Percentiles rank a stretch among this genome's conserved stretches.
These are phyloP conservation scores for Pocillopora verrucosa DNA, from an alignment of 64 coral and sea anemone species.

Conservation along the genomic window DNA sequence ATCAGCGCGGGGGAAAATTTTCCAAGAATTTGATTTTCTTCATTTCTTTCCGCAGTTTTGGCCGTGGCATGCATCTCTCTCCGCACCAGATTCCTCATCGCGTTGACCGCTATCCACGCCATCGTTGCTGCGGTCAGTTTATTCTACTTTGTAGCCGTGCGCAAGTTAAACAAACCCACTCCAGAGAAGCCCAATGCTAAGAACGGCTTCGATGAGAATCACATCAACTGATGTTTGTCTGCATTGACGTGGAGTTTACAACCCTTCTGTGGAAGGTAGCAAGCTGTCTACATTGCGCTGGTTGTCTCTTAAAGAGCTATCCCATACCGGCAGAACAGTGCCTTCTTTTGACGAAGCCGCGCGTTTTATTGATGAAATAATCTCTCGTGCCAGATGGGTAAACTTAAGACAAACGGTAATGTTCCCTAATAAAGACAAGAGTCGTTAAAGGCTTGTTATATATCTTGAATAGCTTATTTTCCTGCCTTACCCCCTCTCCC, in stretches of 20 bases:
- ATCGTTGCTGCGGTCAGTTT: conserved; percentile 45
- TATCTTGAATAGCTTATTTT: background rate
- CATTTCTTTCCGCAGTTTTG: conserved; percentile 32
- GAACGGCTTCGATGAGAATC: conserved; percentile 37
- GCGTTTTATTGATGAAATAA: background rate
- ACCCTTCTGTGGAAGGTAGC: background rate
- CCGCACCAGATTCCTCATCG: conserved; percentile 41
- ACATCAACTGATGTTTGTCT: conserved; percentile 40
- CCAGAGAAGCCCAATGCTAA: conserved; percentile 68
- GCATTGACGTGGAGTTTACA: background rate
- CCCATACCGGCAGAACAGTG: background rate
- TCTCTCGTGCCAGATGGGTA: background rate
- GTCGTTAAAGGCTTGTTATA: background rate
- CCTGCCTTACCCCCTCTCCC: background rate
- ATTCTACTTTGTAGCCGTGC: conserved; percentile 61
- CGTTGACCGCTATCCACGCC: conserved; percentile 35
- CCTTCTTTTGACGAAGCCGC: background rate
- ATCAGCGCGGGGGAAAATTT: background rate
- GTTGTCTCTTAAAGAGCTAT: background rate
- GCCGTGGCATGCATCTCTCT: conserved; percentile 45
- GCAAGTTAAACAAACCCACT: conserved; percentile 67
- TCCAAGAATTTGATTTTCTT: background rate
- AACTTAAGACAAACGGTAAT: background rate
- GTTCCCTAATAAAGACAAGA: background rate
- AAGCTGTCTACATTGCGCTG: background rate